phyloP scores from a whole-genome alignment of 1,140 invertebrate genomes.

The Leptinotarsa defecta region DNA sequence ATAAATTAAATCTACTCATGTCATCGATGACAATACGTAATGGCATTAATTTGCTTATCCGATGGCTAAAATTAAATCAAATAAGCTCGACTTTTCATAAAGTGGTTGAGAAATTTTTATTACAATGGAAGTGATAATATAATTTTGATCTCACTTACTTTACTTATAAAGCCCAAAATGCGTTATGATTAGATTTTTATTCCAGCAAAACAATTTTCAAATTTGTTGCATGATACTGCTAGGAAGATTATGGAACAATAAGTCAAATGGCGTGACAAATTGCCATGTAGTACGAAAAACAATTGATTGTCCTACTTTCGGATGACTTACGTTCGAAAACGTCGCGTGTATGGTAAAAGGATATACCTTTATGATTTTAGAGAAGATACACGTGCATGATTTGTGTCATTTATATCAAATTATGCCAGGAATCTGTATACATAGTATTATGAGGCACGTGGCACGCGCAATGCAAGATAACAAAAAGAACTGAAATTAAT shows the following conservation, averaged over 20 bases:
- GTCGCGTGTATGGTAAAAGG: slow-evolving; percentile 1
- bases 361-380: not conserved
- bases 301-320: not conserved
- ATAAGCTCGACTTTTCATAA: too few relatives aligned
- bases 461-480: not conserved
- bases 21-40: too few relatives aligned
- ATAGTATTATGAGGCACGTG: not conserved
- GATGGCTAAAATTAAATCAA: too few relatives aligned
- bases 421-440: not conserved
- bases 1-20: too few relatives aligned
- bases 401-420: not conserved
- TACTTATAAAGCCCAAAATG: too few relatives aligned
- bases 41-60: too few relatives aligned
- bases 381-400: slow-evolving; percentile 2
- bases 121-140: too few relatives aligned
- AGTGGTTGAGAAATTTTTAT: too few relatives aligned
- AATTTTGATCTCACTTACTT: too few relatives aligned
- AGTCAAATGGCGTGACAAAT: not conserved
- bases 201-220: too few relatives aligned
- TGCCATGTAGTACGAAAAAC: slow-evolving; percentile 1
- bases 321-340: not conserved
- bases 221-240: not conserved
- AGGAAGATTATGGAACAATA: not conserved
- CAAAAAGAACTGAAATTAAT: too few relatives aligned
- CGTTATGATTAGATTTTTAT: too few relatives aligned